Conservation (phyloP, 2,113 vertebrate genomes). For the Dromaius novaehollandiae region DNA sequence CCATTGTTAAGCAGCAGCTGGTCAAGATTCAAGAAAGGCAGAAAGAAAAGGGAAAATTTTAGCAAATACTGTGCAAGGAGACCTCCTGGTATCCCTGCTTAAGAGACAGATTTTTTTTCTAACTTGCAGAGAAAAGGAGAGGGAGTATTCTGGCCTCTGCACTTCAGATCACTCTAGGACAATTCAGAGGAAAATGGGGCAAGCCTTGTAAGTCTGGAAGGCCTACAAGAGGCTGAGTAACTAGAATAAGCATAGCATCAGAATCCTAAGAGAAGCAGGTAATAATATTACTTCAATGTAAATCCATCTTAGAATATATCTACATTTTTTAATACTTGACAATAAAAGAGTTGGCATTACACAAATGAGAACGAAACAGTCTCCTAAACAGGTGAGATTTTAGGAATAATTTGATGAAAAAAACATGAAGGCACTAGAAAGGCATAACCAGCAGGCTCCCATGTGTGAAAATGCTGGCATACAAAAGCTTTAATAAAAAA, state of each 20-base stretch:
- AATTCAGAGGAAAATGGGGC: not conserved
- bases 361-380: not conserved
- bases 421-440: not conserved
- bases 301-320: not conserved
- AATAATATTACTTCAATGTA: not conserved
- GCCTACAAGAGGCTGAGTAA: not conserved
- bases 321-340: not conserved
- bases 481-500: not conserved
- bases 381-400: not conserved
- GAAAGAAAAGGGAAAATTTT: not conserved
- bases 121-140: not conserved
- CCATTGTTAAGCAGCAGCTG: not conserved
- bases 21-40: not conserved
- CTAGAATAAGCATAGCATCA: not conserved
- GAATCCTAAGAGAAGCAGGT: not conserved
- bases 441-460: not conserved
- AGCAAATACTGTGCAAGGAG: not conserved
- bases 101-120: not conserved
- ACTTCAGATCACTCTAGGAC: not conserved
- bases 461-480: not conserved
- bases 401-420: not conserved
- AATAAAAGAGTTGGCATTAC: not conserved
- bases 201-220: not conserved
- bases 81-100: not conserved
- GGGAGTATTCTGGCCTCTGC: not conserved